phyloP scores from a whole-genome alignment of 2,888 invertebrate genomes.

The Oasisia sp. region DNA sequence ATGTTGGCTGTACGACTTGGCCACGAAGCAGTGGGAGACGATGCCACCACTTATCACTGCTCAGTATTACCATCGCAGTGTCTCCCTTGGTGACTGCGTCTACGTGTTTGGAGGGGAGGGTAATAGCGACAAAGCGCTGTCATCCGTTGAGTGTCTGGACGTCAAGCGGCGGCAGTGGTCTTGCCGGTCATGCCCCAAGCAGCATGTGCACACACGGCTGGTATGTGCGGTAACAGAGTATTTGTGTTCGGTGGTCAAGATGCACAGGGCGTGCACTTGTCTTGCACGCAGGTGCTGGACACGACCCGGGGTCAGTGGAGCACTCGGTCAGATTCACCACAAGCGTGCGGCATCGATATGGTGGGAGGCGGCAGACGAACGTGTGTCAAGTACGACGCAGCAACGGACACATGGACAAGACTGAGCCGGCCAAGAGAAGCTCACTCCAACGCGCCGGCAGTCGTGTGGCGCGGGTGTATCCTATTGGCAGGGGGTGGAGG shows the following conservation, averaged over 20 bases:
- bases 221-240: constrained; percentile 30
- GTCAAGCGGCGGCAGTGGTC: background rate
- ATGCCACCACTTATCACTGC: constrained; percentile 30
- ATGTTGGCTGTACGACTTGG: constrained; percentile 35
- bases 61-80: constrained; percentile 36
- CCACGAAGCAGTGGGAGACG: constrained; percentile 37
- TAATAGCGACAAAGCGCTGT: constrained; percentile 30
- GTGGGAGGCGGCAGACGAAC: constrained; percentile 34
- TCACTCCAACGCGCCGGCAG: no score
- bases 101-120: constrained; percentile 35
- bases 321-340: constrained; percentile 34
- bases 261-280: constrained; percentile 29
- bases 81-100: constrained; percentile 32
- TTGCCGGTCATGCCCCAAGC: constrained; percentile 30
- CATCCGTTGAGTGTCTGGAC: constrained; percentile 30
- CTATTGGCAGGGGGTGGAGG: no score
- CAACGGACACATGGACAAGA: no score
- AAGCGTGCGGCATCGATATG: constrained; percentile 35
- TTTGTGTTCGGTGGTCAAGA: constrained; percentile 36
- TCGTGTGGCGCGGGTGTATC: no score
- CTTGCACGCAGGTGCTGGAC: constrained; percentile 20
- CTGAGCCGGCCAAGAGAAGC: no score
- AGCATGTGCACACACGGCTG: constrained; percentile 32
- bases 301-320: no score
- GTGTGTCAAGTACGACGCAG: constrained; percentile 24